These are phyloP conservation scores for Euproctis similis DNA, from an alignment of 2,888 invertebrate species.

Conservation along the genomic window DNA sequence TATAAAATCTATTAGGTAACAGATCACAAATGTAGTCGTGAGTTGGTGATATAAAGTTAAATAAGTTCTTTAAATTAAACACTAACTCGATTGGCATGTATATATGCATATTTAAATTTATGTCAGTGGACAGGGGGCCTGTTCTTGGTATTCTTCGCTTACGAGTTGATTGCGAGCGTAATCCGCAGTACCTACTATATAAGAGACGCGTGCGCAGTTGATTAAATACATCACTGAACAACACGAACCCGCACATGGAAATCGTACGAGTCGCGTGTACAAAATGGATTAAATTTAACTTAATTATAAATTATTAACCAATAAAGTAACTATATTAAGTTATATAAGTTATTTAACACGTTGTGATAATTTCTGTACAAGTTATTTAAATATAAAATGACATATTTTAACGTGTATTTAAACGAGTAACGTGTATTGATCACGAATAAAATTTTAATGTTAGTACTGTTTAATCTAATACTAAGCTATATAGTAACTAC, in stretches of 20 bases:
- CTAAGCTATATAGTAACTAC: too few species aligned
- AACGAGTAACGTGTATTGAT: neutral
- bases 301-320: slow-evolving; percentile 9
- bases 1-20: too few species aligned
- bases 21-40: too few species aligned
- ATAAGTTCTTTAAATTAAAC: too few species aligned
- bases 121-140: slow-evolving; percentile 20
- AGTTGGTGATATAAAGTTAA: too few species aligned
- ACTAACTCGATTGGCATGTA: too few species aligned
- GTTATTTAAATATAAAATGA: too few species aligned
- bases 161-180: slow-evolving; percentile 58
- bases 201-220: slow-evolving; percentile 62
- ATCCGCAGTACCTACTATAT: slow-evolving; percentile 71
- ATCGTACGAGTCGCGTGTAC: slow-evolving; percentile 34
- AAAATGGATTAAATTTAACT: slow-evolving; percentile 20
- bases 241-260: slow-evolving; percentile 39
- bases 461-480: too few species aligned
- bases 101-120: too few species aligned
- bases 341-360: too few species aligned
- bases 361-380: too few species aligned
- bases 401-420: too few species aligned
- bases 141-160: slow-evolving; percentile 33
- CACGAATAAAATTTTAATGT: neutral
- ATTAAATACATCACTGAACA: slow-evolving; percentile 54
- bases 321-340: neutral